Evolutionary conservation across 2,797 vertebrate genomes (phyloP).

Genomic region (Crypturellus tataupa): DNA sequence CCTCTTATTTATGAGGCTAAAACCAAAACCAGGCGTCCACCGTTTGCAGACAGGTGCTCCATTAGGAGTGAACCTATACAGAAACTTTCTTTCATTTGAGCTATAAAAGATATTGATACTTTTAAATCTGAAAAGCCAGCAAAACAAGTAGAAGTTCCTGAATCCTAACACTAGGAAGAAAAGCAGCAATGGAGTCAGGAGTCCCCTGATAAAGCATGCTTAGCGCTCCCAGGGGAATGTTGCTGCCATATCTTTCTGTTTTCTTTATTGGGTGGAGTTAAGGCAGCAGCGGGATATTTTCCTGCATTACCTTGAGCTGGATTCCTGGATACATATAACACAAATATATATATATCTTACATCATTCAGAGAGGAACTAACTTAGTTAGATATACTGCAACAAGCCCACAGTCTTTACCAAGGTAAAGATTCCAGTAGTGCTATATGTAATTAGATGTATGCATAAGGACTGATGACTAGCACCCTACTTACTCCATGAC

Average conservation of each 20-base stretch:
- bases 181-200: neutral
- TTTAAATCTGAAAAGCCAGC: neutral
- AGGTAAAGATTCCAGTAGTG: neutral
- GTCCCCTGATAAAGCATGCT: neutral
- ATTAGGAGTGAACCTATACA: neutral
- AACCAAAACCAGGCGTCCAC: slow-evolving; percentile 16
- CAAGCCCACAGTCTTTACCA: neutral
- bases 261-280: neutral
- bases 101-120: neutral
- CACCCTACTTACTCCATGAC: neutral
- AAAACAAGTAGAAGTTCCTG: neutral
- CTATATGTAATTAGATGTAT: neutral
- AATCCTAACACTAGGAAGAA: neutral
- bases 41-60: slow-evolving; percentile 24
- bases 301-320: neutral
- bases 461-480: neutral
- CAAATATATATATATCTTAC: neutral
- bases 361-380: neutral
- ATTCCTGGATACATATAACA: neutral
- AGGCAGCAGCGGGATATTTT: neutral
- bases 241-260: neutral
- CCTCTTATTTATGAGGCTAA: slow-evolving; percentile 24
- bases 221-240: neutral
- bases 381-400: neutral
- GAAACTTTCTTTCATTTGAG: neutral